Base-by-base conservation (phyloP, 2,888 invertebrate genomes). In the Athetis lepigone region DNA sequence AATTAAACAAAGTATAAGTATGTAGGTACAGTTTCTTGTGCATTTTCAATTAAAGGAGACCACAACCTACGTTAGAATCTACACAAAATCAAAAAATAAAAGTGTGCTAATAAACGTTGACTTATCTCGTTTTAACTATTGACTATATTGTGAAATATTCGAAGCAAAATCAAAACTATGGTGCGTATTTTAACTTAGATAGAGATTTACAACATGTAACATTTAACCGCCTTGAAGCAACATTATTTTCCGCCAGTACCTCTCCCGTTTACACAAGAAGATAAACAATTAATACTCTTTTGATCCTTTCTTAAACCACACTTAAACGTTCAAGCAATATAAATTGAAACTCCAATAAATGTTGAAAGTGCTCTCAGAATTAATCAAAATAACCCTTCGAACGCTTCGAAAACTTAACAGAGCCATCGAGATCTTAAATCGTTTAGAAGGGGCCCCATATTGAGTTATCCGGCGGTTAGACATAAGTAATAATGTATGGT, bases 341-440 rank as follows among this genome's bases (percentile, higher is more conserved):
- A 76, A 72, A 69, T 68, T 69, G 59, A 70, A 82, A 70, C 74
- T 77, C 62, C 81, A 79, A 82, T 81, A 81, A 81, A 76, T 76
- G 67, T 58, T 67, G 68, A 55, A 75, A 83, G 80, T 79, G 79
- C 83, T 79, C 80, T 90, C 83, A 83, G 85, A 90, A 91, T 93
- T 92, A 92, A 92, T 92, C 89, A 91, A 88, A 89, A 87, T 87
- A 88, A 87, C 90, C 90, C 91, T 87, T 84, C 78, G 80, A 84
- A 85, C 82, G 83, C 58, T 77, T 78, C 80, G 73, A 55, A 81
- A 86, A 88, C 86, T 88, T 90, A 89, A 86, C 88, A 86, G 85
- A 89, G 86, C 89, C 85, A 88, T 89, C 82, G 89, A 86, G 91
- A 92, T 92, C 92, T 94, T 90, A 92, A 92, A 94, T 90, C 92